Conservation (phyloP, 2,797 vertebrate genomes). For the Darevskia nairensis region DNA sequence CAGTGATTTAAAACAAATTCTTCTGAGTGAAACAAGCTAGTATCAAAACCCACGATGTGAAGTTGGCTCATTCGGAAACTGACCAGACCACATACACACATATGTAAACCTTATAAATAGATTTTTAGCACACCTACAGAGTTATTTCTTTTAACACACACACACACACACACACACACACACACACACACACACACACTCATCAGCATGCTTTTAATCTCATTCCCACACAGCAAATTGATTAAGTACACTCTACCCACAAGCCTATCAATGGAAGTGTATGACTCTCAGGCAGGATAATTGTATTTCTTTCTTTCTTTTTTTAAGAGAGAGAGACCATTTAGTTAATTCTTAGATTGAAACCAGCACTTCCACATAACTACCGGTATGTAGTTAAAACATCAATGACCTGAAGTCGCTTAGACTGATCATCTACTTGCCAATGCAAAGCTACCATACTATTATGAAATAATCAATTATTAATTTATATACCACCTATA, state of each 20-base stretch:
- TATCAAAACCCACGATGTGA: not conserved
- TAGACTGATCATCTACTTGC: not conserved
- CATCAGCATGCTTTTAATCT: slow-evolving; percentile 18
- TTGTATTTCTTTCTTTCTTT: not conserved
- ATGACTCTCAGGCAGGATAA: not conserved
- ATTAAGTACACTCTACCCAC: not conserved
- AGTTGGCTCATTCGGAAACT: not conserved
- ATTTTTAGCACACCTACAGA: not conserved
- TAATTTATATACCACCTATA: no score
- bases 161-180: not conserved
- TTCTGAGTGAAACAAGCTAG: not conserved
- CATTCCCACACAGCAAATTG: not conserved
- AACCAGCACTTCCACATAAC: not conserved
- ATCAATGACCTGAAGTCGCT: not conserved
- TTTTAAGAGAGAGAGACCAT: not conserved
- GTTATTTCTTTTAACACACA: slow-evolving; percentile 23
- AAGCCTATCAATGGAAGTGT: slow-evolving; percentile 23
- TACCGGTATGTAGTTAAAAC: not conserved
- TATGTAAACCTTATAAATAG: not conserved
- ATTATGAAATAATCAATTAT: no score
- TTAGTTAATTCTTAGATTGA: not conserved
- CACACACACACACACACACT: not conserved
- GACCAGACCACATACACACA: not conserved
- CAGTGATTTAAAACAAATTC: not conserved
- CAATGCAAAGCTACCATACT: not conserved